These are phyloP conservation scores for Epiblema foenella DNA, from an alignment of 2,888 invertebrate genomes.

Conservation along the genomic window DNA sequence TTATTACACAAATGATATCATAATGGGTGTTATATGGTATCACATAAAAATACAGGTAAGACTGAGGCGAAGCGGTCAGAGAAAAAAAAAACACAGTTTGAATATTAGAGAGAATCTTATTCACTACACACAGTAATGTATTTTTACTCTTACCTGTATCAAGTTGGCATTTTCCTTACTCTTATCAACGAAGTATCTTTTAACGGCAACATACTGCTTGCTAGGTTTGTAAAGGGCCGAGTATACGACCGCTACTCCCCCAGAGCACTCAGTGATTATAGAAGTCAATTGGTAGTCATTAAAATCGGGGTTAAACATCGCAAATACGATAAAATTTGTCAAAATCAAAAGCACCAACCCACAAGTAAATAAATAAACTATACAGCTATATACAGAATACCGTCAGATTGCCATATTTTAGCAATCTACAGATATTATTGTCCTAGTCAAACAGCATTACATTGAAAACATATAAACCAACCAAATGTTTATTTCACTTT, in stretches of 20 bases:
- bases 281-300: constrained; percentile 88
- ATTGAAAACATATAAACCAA: constrained; percentile 47
- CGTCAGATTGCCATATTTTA: constrained; percentile 43
- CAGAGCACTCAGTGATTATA: constrained; percentile 88
- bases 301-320: constrained; percentile 86
- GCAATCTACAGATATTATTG: constrained; percentile 47
- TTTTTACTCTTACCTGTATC: constrained; percentile 76
- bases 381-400: not conserved
- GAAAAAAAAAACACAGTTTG: too few relatives aligned
- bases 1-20: too few relatives aligned
- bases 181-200: constrained; percentile 90
- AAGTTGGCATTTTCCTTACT: constrained; percentile 86
- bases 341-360: constrained; percentile 29
- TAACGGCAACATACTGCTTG: constrained; percentile 88
- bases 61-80: too few relatives aligned
- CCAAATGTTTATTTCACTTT: constrained; percentile 45
- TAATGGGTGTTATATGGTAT: too few relatives aligned
- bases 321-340: constrained; percentile 46
- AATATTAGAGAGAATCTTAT: too few relatives aligned
- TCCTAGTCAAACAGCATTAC: constrained; percentile 29
- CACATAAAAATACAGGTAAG: too few relatives aligned
- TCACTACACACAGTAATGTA: too few relatives aligned
- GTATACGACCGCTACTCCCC: constrained; percentile 88
- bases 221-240: constrained; percentile 88
- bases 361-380: constrained; percentile 8